A percentile compares a stretch with the other conserved stretches of the same genome.
These are phyloP conservation scores for Drosophila cardini DNA, from an alignment of 1,140 invertebrate species.

Conservation along the genomic window DNA sequence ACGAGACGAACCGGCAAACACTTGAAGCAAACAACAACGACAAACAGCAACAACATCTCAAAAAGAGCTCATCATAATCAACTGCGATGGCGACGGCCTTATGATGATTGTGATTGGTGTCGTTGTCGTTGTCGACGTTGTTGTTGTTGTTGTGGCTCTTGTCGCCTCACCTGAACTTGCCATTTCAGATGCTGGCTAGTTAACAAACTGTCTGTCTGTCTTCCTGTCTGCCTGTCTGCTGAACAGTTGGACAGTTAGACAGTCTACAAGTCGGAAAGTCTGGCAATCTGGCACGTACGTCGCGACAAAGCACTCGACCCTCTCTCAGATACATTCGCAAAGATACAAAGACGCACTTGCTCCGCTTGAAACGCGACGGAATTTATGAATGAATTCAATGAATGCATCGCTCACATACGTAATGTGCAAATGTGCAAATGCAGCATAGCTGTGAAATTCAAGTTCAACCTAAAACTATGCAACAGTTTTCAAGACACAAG, in stretches of 20 bases:
- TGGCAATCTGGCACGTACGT: conserved; percentile 64
- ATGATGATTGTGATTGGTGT: conserved; percentile 83
- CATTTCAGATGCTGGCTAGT: conserved; percentile 20
- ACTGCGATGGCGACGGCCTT: conserved; percentile 70
- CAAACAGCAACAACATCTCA: conserved; percentile 38
- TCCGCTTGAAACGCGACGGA: conserved; percentile 59
- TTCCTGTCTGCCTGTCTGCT: conserved; percentile 6
- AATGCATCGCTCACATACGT: conserved; percentile 15
- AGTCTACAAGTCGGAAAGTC: neutral
- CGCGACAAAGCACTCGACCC: conserved; percentile 35
- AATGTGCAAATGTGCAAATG: neutral
- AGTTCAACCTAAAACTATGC: conserved; percentile 11
- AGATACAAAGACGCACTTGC: conserved; percentile 59
- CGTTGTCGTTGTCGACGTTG: conserved; percentile 33
- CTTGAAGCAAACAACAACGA: conserved; percentile 26
- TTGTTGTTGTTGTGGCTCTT: conserved; percentile 2
- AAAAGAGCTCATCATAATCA: conserved; percentile 72
- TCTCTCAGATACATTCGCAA: conserved; percentile 44
- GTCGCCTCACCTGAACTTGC: conserved; percentile 49
- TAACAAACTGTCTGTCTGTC: conserved; percentile 1
- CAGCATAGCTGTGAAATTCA: conserved; percentile 19
- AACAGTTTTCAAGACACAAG: neutral
- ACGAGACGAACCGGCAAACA: conserved; percentile 30
- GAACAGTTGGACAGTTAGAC: too few relatives aligned
- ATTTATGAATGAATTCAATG: conserved; percentile 74